phyloP scores from a whole-genome alignment of 2,888 invertebrate genomes.

The Colletes collaris region DNA sequence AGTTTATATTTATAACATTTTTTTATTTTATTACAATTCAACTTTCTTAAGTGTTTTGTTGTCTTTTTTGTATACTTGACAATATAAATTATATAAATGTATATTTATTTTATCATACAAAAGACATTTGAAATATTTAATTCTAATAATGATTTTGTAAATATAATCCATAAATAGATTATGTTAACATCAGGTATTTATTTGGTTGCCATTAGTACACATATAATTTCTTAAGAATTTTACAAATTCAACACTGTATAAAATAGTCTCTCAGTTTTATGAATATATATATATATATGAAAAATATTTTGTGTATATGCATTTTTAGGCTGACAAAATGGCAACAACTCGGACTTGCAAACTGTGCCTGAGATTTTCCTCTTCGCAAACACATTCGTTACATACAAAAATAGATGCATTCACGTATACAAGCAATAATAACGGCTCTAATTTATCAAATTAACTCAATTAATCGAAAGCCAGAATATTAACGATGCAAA shows the following conservation, averaged over 20 bases:
- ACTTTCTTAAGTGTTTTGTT: neutral
- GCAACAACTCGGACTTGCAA: neutral
- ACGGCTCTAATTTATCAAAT: neutral
- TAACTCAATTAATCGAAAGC: neutral
- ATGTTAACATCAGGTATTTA: neutral
- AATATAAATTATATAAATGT: conserved; percentile 33
- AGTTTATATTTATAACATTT: neutral
- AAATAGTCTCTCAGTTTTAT: conserved; percentile 23
- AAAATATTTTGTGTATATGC: conserved; percentile 4
- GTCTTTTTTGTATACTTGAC: neutral
- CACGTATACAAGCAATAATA: neutral
- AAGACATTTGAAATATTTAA: conserved; percentile 7
- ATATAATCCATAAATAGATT: conserved; percentile 20
- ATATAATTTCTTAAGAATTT: conserved; percentile 18
- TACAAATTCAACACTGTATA: conserved; percentile 37
- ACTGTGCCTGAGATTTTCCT: conserved; percentile 16
- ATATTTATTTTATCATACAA: conserved; percentile 5
- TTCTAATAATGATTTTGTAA: neutral
- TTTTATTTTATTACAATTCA: conserved; percentile 28
- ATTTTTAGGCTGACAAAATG: conserved; percentile 17
- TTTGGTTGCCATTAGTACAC: neutral
- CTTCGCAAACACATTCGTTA: neutral
- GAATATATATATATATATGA: neutral
- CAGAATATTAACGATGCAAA: conserved; percentile 1
- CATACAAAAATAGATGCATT: conserved; percentile 9